Base-by-base conservation (phyloP, 35 echinoderm and acorn worm species). In the Chiridota heheva region DNA sequence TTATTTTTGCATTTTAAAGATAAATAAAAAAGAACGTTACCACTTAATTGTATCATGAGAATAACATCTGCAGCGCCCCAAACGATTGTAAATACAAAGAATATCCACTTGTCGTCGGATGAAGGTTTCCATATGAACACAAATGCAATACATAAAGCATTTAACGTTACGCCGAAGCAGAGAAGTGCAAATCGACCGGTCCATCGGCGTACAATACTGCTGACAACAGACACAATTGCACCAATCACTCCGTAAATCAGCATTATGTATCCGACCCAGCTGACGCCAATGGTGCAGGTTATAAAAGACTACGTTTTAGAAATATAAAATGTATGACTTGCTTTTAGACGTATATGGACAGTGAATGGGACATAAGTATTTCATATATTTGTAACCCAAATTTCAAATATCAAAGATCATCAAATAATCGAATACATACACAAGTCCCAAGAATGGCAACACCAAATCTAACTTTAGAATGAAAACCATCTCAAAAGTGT, bases 231-330 rank as follows among this genome's bases (percentile, higher is more conserved):
- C 63, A 81, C 91, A 2, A 82, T 1, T 3, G 95, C 89, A 70
- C 92, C 89, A 13, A 84, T 88, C 32, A 88, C 46, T 0, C 95
- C 95, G 58, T 92, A 98, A 45, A 88, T 91, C 39, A 98, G 91
- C 95, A 98, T 98, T 34, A 98, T 64, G 81, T 98, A 98, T 5
- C 95, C 95, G 29, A 98, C 89, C 95, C 89, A 91, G n/a, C 80
- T 85, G 27, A 98, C 95, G 25, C 95, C 95, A 18, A 88, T 49
- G 24, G 79, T 84, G n/a, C 95, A 98, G 22, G 95, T 91, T 15
- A 98, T 86, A 26, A 84, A 98, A 39, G 95, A 98, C 95, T 98
- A 76, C 5, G 26, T 28, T 18, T 43, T n/a, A n/a, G n/a, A n/a
- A n/a, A n/a, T n/a, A n/a, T n/a, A n/a, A n/a, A n/a, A n/a, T n/a